phyloP scores from a whole-genome alignment of 2,113 vertebrate species.

The Myotis davidii region DNA sequence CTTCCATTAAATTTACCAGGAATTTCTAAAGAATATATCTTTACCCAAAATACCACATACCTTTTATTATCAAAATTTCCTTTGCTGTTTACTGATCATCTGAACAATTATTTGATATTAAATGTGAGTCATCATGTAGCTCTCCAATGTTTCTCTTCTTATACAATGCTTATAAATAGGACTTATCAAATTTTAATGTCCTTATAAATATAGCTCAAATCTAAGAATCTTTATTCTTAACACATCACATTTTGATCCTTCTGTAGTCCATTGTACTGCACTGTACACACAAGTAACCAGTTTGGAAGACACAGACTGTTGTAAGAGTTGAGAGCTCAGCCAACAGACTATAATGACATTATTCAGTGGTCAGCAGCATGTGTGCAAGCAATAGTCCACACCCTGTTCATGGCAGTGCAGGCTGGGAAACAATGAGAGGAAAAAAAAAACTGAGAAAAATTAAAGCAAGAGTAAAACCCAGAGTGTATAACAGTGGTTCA shows the following conservation, averaged over 20 bases:
- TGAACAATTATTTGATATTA: neutral
- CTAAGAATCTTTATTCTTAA: neutral
- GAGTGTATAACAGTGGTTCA: neutral
- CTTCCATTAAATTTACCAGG: neutral
- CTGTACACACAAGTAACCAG: constrained; percentile 5
- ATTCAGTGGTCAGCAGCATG: constrained; percentile 52
- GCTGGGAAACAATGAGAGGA: constrained; percentile 61
- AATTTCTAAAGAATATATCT: neutral
- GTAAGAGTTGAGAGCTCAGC: constrained; percentile 37
- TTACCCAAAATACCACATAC: neutral
- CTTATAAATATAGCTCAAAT: neutral
- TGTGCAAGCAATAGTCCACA: constrained; percentile 54
- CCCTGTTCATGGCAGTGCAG: constrained; percentile 41
- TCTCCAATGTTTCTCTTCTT: constrained; percentile 20
- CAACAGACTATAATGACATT: constrained; percentile 67
- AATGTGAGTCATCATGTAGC: neutral
- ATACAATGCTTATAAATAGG: neutral
- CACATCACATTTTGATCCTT: neutral
- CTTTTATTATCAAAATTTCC: neutral
- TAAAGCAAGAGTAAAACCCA: constrained; percentile 47
- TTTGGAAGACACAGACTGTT: neutral
- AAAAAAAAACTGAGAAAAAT: constrained; percentile 67
- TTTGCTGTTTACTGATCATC: neutral
- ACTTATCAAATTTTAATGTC: neutral
- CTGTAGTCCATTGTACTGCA: neutral